Evolutionary conservation across 2,113 vertebrate genomes (phyloP), one percentile per base, ranked within the genome.

Genomic region (Gymnogyps californianus): DNA sequence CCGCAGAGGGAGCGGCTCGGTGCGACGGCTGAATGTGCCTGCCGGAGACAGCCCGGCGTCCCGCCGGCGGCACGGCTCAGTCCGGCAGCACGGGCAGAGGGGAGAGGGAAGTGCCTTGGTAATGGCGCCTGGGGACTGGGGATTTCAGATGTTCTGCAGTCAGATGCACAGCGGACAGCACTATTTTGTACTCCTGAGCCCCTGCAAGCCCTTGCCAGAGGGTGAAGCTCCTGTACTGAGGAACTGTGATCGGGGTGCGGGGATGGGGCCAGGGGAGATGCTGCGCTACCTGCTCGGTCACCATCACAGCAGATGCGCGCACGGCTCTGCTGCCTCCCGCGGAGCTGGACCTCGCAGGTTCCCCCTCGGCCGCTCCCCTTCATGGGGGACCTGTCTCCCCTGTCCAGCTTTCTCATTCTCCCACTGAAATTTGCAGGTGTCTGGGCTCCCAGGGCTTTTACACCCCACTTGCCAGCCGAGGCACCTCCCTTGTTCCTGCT

Each of bases 241-340:
- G 47, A 78, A 58, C 32, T 1, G 0, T 4, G 28, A 2, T 2
- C 0, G 0, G 70, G 38, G 19, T 10, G 21, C 0, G 0, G 29
- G 69, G 36, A 31, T 0, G 2, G 46, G 51, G 59, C n/a, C n/a
- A 3, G 65, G 64, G 0, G 0, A 55, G 57, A 42, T 0, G 2
- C 36, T 12, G 46, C 4, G 1, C 25, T 11, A 7, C 32, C 62
- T 0, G 1, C 71, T 5, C 5, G 1, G 55, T 40, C 57, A 32
- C 62, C 36, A 5, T 5, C 32, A 14, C 52, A 14, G 10, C 2
- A 38, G 40, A 13, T 40, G 42, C 0, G 1, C 54, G 18, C 78
- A 49, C 1, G 1, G 83, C 64, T 29, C 9, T 2, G 78, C 78
- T 10, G 7, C 38, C 6, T 8, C 67, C 67, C 15, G 0, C 1